phyloP scores from a whole-genome alignment of 2,888 invertebrate species.

The Drosophila leonis region DNA sequence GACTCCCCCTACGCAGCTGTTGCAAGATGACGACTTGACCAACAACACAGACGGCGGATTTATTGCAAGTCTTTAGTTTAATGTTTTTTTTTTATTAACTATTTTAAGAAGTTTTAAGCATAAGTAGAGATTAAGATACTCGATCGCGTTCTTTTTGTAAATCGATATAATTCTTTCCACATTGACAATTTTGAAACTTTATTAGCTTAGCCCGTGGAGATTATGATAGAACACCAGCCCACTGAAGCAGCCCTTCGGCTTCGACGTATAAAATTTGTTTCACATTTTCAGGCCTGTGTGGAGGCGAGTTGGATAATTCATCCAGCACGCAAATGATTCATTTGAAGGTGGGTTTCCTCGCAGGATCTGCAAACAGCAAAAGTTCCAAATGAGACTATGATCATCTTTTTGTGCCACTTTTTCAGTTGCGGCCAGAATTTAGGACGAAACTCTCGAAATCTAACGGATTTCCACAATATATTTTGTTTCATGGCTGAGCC shows the following conservation, averaged over 20 bases:
- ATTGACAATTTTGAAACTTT: conserved; percentile 37
- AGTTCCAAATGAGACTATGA: conserved; percentile 59
- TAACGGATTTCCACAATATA: conserved; percentile 40
- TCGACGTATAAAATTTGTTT: conserved; percentile 47
- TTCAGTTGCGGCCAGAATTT: conserved; percentile 58
- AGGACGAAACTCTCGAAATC: conserved; percentile 49
- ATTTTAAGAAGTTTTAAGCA: conserved; percentile 30
- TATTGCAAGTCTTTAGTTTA: conserved; percentile 53
- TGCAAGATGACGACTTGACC: conserved; percentile 54
- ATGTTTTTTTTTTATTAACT: conserved; percentile 22
- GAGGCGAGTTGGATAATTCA: conserved; percentile 57
- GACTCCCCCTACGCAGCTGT: conserved; percentile 70
- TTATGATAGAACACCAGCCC: conserved; percentile 64
- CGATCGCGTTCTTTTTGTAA: conserved; percentile 50
- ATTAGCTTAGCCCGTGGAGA: conserved; percentile 46
- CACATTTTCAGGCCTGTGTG: conserved; percentile 59
- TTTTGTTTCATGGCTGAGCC: conserved; percentile 40
- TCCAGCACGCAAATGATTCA: conserved; percentile 49
- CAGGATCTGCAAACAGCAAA: conserved; percentile 33
- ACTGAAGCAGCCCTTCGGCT: conserved; percentile 44
- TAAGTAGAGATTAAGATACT: conserved; percentile 32
- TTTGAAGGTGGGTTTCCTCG: conserved; percentile 58
- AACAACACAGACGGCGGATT: conserved; percentile 9
- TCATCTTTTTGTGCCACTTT: conserved; percentile 66
- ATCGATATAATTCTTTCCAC: conserved; percentile 81